Percentiles rank a stretch among this genome's conserved stretches.
phyloP scores from a whole-genome alignment of 1,140 invertebrate genomes.

The Nephila pilipes region DNA sequence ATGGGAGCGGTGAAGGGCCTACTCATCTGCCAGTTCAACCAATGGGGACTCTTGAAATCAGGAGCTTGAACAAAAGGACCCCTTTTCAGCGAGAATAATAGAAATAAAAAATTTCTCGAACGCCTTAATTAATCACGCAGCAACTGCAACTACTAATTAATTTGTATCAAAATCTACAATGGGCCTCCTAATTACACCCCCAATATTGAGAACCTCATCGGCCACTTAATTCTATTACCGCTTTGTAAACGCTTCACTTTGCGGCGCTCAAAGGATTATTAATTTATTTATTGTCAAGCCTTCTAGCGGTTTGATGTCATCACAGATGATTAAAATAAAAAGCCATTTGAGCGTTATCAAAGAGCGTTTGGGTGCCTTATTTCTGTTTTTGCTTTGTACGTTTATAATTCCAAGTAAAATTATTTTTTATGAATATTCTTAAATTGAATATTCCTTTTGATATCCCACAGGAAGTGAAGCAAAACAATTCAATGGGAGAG shows the following conservation, averaged over 20 bases:
- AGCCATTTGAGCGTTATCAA: neutral
- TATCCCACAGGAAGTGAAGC: neutral
- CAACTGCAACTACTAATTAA: constrained; percentile 72
- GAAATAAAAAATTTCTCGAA: constrained; percentile 24
- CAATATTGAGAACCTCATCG: constrained; percentile 55
- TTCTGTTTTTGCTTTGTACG: neutral
- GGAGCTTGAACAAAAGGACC: constrained; percentile 51
- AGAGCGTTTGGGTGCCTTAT: neutral
- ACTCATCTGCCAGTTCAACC: constrained; percentile 18
- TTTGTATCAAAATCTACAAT: constrained; percentile 68
- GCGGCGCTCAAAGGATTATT: constrained; percentile 38
- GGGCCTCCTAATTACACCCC: constrained; percentile 42
- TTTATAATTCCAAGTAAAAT: neutral
- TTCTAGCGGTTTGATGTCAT: constrained; percentile 22
- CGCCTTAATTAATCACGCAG: constrained; percentile 70
- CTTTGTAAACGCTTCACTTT: constrained; percentile 61
- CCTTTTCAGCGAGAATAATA: constrained; percentile 20
- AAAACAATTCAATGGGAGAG: neutral
- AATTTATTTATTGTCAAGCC: constrained; percentile 54
- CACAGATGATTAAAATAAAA: constrained; percentile 37
- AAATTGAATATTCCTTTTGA: neutral
- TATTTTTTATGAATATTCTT: neutral
- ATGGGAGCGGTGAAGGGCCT: no score
- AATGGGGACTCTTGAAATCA: constrained; percentile 41
- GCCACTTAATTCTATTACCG: constrained; percentile 66